Evolutionary conservation across 1,140 invertebrate species (phyloP), one percentile per base, ranked within the genome.

Genomic region (Amyelois transitella): DNA sequence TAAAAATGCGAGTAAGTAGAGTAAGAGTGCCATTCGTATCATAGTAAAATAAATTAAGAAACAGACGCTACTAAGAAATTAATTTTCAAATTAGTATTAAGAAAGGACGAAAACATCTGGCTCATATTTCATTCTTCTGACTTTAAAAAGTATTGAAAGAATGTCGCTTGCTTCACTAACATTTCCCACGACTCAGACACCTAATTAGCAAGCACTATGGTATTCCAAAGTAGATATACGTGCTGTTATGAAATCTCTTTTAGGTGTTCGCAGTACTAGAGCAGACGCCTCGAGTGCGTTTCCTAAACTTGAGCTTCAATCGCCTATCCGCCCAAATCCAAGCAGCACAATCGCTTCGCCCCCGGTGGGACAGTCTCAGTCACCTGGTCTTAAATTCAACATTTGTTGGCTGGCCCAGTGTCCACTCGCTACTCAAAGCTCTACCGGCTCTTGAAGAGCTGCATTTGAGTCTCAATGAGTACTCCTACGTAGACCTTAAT

Each of bases 281-380:
- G 71, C 92, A 95, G 71, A 96, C 97, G 91, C 96, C 96, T 3
- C 92, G 93, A 63, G 91, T 98, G 38, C 93, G 95, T 71, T 97
- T 97, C 84, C 91, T 97, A 6, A 98, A 98, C 81, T 86, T 98
- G 56, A 97, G 96, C 76, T 96, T 96, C 85, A 98, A 98, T 80
- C 91, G 92, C 50, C 86, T 98, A 8, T 91, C 91, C 8, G 91
- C 92, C 21, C 91, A 93, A 18, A 75, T 94, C n/a, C 89, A 90
- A 67, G 77, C 89, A 51, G 69, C 83, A 17, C 85, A 91, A 59
- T 72, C 83, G 5, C 62, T 87, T 18, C 73, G 77, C n/a, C 90
- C 90, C 0, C 88, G 89, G 48, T 93, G 91, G 86, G 90, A 92
- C 14, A 91, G 92, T 56, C 86, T 97, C 5, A 92, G 90, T 52